These are phyloP conservation scores for Mormyrops boulengeri DNA, from an alignment of 2,797 vertebrate species.

Conservation along the genomic window DNA sequence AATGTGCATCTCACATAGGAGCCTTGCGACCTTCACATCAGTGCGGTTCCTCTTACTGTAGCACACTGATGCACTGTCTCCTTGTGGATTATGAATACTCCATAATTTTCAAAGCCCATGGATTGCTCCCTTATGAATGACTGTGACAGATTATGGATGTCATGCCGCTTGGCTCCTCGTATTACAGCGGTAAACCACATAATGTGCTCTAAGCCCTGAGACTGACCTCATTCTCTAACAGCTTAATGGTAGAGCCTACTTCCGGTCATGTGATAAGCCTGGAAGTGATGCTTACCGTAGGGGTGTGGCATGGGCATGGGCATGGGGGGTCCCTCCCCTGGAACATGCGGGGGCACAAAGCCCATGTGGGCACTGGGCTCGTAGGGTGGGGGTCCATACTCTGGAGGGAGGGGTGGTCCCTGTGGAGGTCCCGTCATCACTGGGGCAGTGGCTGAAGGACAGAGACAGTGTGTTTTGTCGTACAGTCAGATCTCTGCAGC, in stretches of 20 bases:
- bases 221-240: not conserved
- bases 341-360: slow-evolving; percentile 78
- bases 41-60: not conserved
- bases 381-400: slow-evolving; percentile 87
- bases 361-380: slow-evolving; percentile 73
- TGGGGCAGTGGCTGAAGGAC: slow-evolving; percentile 48
- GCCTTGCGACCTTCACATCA: not conserved
- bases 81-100: not conserved
- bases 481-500: not conserved
- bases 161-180: not conserved
- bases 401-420: slow-evolving; percentile 72
- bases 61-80: not conserved
- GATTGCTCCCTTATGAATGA: not conserved
- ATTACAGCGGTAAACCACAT: not conserved
- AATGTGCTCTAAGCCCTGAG: not conserved
- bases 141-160: not conserved
- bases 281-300: slow-evolving; percentile 42
- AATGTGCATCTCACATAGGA: not conserved
- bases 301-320: slow-evolving; percentile 52
- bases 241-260: not conserved
- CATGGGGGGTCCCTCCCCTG: slow-evolving; percentile 67
- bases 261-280: not conserved
- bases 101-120: not conserved
- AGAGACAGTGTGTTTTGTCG: not conserved
- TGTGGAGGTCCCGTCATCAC: slow-evolving; percentile 67